Conservation (phyloP, 2,888 invertebrate genomes). For the Aphidoletes aphidimyza region DNA sequence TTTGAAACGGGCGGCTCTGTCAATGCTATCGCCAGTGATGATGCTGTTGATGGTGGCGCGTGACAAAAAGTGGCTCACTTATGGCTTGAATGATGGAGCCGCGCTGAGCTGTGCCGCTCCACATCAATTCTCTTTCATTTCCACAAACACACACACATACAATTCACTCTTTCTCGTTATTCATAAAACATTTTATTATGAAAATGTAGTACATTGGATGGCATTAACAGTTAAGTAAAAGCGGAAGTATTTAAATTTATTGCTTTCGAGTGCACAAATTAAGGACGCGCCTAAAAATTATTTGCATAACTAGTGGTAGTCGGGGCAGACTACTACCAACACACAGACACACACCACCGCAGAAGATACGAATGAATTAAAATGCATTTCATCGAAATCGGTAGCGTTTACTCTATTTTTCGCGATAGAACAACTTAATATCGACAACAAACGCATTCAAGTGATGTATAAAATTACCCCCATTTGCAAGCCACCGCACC, state of each 20-base stretch:
- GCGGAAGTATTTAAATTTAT: slow-evolving; percentile 53
- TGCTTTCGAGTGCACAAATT: slow-evolving; percentile 53
- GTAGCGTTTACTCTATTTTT: too few species aligned
- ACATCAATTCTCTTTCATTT: too few species aligned
- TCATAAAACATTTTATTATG: not conserved
- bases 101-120: too few species aligned
- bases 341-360: slow-evolving; percentile 14
- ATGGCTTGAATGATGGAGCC: too few species aligned
- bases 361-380: slow-evolving; percentile 12
- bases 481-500: too few species aligned
- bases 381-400: slow-evolving; percentile 22
- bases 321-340: not conserved
- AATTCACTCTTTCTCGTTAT: too few species aligned
- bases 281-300: slow-evolving; percentile 49
- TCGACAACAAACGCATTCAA: not conserved
- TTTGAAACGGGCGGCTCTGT: too few species aligned
- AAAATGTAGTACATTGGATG: slow-evolving; percentile 29
- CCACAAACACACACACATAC: too few species aligned
- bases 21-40: too few species aligned
- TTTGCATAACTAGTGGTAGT: slow-evolving; percentile 35
- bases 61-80: too few species aligned
- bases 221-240: slow-evolving; percentile 47
- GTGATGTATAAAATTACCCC: slow-evolving; percentile 11
- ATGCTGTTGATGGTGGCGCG: too few species aligned
- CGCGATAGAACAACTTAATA: not conserved